Conservation (phyloP, 2,888 invertebrate species). For the Xestia c-nigrum region DNA sequence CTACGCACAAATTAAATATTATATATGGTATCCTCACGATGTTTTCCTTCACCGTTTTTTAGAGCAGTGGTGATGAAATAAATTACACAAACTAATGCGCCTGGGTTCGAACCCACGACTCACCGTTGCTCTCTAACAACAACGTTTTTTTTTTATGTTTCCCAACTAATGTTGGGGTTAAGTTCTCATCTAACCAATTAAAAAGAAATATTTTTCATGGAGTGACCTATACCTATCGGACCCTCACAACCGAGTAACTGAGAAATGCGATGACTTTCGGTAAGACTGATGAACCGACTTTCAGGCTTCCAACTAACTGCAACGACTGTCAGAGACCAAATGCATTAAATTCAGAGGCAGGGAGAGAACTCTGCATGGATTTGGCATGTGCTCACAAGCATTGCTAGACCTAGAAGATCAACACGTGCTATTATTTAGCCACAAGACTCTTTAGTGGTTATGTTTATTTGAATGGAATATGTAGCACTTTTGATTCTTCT, state of each 20-base stretch:
- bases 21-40: too few species aligned
- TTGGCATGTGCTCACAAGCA: background rate
- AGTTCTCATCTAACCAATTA: background rate
- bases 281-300: background rate
- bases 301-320: background rate
- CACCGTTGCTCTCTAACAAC: too few species aligned
- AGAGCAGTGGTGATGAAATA: too few species aligned
- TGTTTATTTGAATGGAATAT: background rate
- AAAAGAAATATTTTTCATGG: background rate
- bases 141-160: too few species aligned
- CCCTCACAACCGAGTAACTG: background rate
- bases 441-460: background rate
- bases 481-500: background rate
- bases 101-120: too few species aligned
- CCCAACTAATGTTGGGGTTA: background rate
- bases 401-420: background rate
- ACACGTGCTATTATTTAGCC: background rate
- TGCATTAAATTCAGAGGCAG: background rate
- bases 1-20: too few species aligned
- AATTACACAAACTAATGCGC: too few species aligned
- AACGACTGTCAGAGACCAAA: background rate
- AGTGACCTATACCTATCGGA: background rate
- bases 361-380: background rate
- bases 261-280: background rate
- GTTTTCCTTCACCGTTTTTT: too few species aligned